A percentile compares a stretch with the other conserved stretches of the same genome.
These are phyloP conservation scores for Polypedilum vanderplanki DNA, from an alignment of 1,140 invertebrate species.

Conservation along the genomic window DNA sequence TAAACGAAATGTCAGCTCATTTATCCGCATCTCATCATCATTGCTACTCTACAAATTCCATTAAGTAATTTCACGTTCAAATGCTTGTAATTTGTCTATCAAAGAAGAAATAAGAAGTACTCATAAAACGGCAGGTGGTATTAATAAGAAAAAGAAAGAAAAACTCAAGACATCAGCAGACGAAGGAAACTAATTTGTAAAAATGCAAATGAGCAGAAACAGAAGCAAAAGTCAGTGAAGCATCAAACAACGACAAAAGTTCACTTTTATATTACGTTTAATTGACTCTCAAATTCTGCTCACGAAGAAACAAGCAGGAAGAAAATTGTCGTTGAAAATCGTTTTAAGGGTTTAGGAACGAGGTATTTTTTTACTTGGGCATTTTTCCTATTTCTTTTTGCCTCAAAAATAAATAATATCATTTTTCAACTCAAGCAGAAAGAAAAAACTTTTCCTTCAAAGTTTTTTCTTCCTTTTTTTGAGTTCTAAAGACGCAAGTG, in stretches of 20 bases:
- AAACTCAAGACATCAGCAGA: neutral
- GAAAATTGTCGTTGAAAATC: conserved; percentile 11
- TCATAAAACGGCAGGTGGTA: conserved; percentile 28
- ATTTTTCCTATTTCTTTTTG: neutral
- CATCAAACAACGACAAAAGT: conserved; percentile 20
- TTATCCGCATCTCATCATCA: neutral
- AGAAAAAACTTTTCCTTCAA: neutral
- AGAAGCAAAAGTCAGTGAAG: conserved; percentile 8
- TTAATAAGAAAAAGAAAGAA: neutral
- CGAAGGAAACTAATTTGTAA: conserved; percentile 17
- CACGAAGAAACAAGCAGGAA: conserved; percentile 14
- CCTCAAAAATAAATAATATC: conserved; percentile 25
- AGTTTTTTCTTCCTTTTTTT: neutral
- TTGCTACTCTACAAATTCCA: neutral
- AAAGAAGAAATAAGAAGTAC: neutral
- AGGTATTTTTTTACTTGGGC: conserved; percentile 4
- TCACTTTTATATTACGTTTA: conserved; percentile 22
- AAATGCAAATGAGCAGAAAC: conserved; percentile 26
- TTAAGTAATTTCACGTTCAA: conserved; percentile 18
- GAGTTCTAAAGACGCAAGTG: neutral
- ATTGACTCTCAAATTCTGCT: conserved; percentile 21
- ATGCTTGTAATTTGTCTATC: conserved; percentile 21
- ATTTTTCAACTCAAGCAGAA: conserved; percentile 25
- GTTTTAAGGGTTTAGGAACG: conserved; percentile 4
- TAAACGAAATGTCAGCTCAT: neutral